Percentiles rank a stretch among this genome's conserved stretches.
These are phyloP conservation scores for Malthinus flaveolus DNA, from an alignment of 2,888 invertebrate genomes.

Conservation along the genomic window DNA sequence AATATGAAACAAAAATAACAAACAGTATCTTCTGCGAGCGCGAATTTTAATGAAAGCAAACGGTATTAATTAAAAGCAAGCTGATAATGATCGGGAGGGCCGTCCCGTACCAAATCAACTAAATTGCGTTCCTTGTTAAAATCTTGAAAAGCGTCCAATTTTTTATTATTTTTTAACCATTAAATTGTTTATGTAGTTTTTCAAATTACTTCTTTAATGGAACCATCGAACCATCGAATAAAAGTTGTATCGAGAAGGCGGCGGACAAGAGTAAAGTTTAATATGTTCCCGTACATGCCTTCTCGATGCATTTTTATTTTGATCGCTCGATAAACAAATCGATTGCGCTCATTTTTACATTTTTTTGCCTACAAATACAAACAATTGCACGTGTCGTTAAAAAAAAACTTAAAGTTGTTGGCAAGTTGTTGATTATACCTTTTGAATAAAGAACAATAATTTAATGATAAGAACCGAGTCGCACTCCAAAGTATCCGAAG, in stretches of 20 bases:
- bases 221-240: too few relatives aligned
- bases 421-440: slow-evolving; percentile 29
- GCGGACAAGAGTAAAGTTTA: not conserved
- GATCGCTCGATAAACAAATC: not conserved
- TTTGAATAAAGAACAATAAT: slow-evolving; percentile 48
- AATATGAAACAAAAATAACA: slow-evolving; percentile 35
- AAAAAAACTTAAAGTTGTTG: slow-evolving; percentile 13
- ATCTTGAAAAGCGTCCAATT: not conserved
- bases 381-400: too few relatives aligned
- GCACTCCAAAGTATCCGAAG: slow-evolving; percentile 49
- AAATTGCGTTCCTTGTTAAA: slow-evolving; percentile 15
- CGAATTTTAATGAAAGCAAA: slow-evolving; percentile 41
- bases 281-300: too few relatives aligned
- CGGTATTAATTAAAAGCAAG: slow-evolving; percentile 41
- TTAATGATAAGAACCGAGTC: slow-evolving; percentile 49
- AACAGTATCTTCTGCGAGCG: slow-evolving; percentile 36
- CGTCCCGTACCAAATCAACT: slow-evolving; percentile 18
- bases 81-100: slow-evolving; percentile 38
- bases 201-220: not conserved
- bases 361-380: not conserved
- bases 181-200: too few relatives aligned
- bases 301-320: too few relatives aligned
- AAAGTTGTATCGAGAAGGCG: too few relatives aligned
- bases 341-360: not conserved
- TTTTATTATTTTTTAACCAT: not conserved